Evolutionary conservation across 2,888 invertebrate species (phyloP).

Genomic region (Cenopis cana): DNA sequence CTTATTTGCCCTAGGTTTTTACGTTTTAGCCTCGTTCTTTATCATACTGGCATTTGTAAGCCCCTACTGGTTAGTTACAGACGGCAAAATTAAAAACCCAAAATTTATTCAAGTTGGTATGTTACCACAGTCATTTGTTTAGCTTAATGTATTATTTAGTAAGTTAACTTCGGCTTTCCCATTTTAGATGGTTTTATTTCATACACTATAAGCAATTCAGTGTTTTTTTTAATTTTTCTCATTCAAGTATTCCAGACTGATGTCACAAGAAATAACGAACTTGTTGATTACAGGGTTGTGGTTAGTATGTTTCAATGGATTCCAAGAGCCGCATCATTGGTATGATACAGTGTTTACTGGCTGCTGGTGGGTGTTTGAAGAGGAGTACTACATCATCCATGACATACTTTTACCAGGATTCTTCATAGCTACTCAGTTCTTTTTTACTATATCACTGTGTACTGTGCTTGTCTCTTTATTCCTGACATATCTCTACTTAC

Average conservation of each 20-base stretch:
- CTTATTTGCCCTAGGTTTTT: constrained; percentile 87
- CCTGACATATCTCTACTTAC: constrained; percentile 89
- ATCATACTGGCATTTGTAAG: constrained; percentile 93
- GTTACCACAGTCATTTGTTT: constrained; percentile 50
- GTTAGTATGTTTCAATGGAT: constrained; percentile 96
- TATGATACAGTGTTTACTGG: constrained; percentile 94
- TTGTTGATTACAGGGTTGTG: constrained; percentile 89
- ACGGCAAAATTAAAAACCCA: constrained; percentile 90
- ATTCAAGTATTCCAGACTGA: neutral
- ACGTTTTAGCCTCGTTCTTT: constrained; percentile 88
- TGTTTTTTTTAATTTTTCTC: neutral
- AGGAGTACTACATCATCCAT: constrained; percentile 97
- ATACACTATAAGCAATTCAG: neutral
- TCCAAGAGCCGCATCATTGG: constrained; percentile 93
- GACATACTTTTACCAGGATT: constrained; percentile 95
- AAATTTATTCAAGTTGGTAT: constrained; percentile 93
- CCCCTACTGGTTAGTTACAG: constrained; percentile 94
- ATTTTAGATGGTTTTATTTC: neutral
- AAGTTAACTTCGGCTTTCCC: neutral
- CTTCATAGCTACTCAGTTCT: constrained; percentile 96
- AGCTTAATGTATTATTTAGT: neutral
- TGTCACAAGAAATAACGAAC: neutral
- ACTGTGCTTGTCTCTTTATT: constrained; percentile 91
- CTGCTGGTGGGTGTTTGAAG: constrained; percentile 99
- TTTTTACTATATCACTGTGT: constrained; percentile 95